Base-by-base conservation (phyloP, 1,140 invertebrate genomes). In the Scaptomyza pallida region DNA sequence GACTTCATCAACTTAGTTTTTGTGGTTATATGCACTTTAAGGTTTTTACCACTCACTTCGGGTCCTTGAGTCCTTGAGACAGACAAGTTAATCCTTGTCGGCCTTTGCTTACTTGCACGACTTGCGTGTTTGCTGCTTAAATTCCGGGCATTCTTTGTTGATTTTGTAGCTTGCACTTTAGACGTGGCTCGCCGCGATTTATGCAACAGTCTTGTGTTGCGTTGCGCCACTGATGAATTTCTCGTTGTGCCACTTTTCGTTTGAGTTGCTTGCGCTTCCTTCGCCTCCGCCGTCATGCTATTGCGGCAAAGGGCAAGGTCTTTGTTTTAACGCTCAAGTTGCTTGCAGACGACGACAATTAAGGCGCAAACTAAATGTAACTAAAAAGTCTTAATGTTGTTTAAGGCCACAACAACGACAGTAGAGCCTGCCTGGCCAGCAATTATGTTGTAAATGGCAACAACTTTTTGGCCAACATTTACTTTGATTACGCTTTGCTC, bases 321-420 rank as follows among this genome's bases (percentile, higher is more conserved):
- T 83, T 82, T 67, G 67, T 61, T 54, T 61, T 67, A 52, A 51
- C 26, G 51, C 72, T 43, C 57, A 72, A 75, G 69, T 62, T 72
- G 51, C 45, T 54, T 35, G 48, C 17, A 17, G 23, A 64, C 52
- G 51, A 43, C 55, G 44, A 45, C 48, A 16, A 30, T 30, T 30
- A 30, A 30, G 26, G 45, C 63, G 45, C 41, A 85, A 78, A 81
- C 72, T 78, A 75, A 83, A 85, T 76, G 72, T 65, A 76, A 72
- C 80, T 73, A 79, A 85, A 76, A 85, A 80, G 64, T 63, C 63
- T 79, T 79, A 85, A 72, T 73, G 80, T 73, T 73, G 55, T 73
- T 62, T 79, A 60, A 85, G 15, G 68, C 80, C 80, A 13, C 40
- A 65, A 67, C 50, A 75, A 71, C 65, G 54, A 61, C 30, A 67